A percentile compares a stretch with the other conserved stretches of the same genome.
Conservation (phyloP, 2,113 vertebrate species). For the Labeo catla region DNA sequence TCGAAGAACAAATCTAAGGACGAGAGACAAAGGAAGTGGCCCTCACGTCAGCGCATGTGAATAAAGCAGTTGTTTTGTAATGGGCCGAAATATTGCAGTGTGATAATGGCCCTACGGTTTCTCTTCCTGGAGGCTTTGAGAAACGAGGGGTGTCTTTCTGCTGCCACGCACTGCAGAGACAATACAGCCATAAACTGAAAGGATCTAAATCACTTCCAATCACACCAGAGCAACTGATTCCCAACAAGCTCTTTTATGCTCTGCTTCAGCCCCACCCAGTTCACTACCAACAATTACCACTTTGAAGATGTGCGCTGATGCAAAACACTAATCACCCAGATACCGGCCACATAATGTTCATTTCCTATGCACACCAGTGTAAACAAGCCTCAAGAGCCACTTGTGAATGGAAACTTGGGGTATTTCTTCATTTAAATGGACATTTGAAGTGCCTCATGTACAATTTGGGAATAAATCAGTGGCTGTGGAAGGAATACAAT, state of each 20-base stretch:
- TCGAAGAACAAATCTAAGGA: conserved; percentile 61
- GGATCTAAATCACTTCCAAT: conserved; percentile 68
- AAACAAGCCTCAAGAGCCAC: conserved; percentile 9
- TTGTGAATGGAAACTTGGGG: conserved; percentile 1
- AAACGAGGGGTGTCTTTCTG: conserved; percentile 55
- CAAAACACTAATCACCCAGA: conserved; percentile 45
- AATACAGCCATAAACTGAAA: conserved; percentile 72
- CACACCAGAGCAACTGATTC: conserved; percentile 60
- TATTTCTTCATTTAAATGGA: neutral
- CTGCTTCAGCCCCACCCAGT: conserved; percentile 36
- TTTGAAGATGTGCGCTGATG: conserved; percentile 55
- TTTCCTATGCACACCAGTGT: conserved; percentile 29
- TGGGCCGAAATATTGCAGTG: conserved; percentile 54
- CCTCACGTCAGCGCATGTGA: conserved; percentile 68
- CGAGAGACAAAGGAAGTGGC: conserved; percentile 68
- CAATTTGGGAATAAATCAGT: neutral
- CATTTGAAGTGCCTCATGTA: neutral
- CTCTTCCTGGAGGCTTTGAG: conserved; percentile 49
- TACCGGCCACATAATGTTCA: conserved; percentile 30
- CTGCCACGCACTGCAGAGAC: conserved; percentile 62
- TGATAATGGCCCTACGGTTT: conserved; percentile 46
- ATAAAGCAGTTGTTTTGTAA: conserved; percentile 58
- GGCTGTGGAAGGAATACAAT: neutral
- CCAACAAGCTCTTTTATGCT: conserved; percentile 59
- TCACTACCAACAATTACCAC: conserved; percentile 51